phyloP scores from a whole-genome alignment of 2,113 vertebrate species.

The Balaenoptera acutorostrata region DNA sequence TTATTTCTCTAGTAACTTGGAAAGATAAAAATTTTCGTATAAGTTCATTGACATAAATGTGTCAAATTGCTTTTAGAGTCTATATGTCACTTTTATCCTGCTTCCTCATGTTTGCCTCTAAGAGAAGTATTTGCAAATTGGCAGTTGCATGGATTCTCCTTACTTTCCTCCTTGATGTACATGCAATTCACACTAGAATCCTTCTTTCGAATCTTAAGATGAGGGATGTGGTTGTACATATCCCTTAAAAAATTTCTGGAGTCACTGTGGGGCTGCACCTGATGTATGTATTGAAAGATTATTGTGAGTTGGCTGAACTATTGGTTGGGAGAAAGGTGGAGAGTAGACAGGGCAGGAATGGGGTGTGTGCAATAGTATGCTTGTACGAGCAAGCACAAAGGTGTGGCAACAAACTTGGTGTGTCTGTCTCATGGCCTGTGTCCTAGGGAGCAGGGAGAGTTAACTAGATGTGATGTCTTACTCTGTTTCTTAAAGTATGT shows the following conservation, averaged over 20 bases:
- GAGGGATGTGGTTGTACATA: not conserved
- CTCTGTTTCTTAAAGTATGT: not conserved
- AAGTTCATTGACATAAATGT: not conserved
- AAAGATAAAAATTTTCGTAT: fast-evolving
- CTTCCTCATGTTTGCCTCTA: not conserved
- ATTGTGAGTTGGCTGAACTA: not conserved
- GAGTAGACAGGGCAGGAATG: fast-evolving
- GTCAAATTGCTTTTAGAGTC: not conserved
- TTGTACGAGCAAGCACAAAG: not conserved
- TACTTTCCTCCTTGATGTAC: not conserved
- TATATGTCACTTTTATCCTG: not conserved
- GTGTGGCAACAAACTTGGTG: fast-evolving
- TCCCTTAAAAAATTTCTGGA: not conserved
- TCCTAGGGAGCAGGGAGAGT: not conserved
- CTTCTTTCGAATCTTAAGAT: not conserved
- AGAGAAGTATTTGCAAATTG: not conserved
- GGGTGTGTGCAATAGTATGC: fast-evolving
- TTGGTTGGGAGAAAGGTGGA: not conserved
- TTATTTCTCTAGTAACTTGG: not conserved
- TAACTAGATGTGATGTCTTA: not conserved
- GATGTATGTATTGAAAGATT: not conserved
- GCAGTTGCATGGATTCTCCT: not conserved
- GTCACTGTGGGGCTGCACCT: too few relatives aligned
- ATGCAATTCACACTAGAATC: not conserved
- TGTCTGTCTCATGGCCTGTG: not conserved